phyloP scores from a whole-genome alignment of 2,888 invertebrate genomes.

The Epistrophe grossulariae region DNA sequence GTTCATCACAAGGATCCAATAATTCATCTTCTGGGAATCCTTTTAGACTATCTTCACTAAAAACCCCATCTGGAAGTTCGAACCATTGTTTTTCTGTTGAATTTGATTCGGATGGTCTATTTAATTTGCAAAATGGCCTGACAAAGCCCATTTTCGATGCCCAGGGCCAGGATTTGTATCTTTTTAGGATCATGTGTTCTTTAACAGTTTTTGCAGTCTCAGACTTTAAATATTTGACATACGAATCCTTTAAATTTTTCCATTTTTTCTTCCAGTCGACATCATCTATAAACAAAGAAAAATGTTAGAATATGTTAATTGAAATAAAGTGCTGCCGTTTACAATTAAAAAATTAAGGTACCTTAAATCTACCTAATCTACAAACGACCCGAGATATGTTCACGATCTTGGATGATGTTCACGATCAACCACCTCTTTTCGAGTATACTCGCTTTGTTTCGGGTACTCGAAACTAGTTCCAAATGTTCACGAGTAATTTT shows the following conservation, averaged over 20 bases:
- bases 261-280: slow-evolving; percentile 30
- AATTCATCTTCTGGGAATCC: background rate
- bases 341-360: too few species aligned
- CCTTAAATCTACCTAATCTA: too few species aligned
- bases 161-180: slow-evolving; percentile 15
- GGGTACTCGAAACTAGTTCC: too few species aligned
- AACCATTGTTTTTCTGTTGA: background rate
- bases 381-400: too few species aligned
- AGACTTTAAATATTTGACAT: background rate
- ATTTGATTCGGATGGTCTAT: background rate
- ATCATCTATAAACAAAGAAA: background rate
- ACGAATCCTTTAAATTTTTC: slow-evolving; percentile 9
- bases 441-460: too few species aligned
- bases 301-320: too few species aligned
- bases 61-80: slow-evolving; percentile 3
- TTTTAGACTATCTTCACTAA: slow-evolving; percentile 9
- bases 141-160: slow-evolving; percentile 16
- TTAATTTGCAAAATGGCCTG: background rate
- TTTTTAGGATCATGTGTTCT: background rate
- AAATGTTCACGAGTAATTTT: too few species aligned
- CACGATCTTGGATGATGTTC: too few species aligned
- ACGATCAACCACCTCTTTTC: too few species aligned
- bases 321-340: too few species aligned
- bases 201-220: background rate
- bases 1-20: background rate